Evolutionary conservation across 2,113 vertebrate species (phyloP).

Genomic region (Dromaius novaehollandiae): DNA sequence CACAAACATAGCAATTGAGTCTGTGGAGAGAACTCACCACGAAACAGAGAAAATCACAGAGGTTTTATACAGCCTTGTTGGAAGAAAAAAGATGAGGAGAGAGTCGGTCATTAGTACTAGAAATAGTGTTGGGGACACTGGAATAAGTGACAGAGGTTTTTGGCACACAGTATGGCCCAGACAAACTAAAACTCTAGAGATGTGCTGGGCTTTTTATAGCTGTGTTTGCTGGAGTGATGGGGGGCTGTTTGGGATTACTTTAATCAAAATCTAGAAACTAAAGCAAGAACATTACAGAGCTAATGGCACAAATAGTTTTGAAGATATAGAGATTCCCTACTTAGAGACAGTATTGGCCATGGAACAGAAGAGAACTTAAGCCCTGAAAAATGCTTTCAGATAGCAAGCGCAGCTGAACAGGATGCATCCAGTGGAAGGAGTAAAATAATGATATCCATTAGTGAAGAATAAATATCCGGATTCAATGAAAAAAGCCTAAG

Average conservation of each 20-base stretch:
- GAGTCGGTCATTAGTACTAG: not conserved
- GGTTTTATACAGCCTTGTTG: fast-evolving
- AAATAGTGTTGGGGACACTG: not conserved
- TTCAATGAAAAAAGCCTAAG: not conserved
- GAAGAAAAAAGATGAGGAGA: not conserved
- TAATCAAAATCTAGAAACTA: not conserved
- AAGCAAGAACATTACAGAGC: not conserved
- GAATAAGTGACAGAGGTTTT: not conserved
- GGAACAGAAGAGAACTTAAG: not conserved
- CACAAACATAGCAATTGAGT: not conserved
- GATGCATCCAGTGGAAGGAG: not conserved
- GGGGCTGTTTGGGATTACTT: not conserved
- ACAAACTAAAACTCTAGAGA: not conserved
- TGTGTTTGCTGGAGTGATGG: not conserved
- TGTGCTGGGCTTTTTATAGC: not conserved
- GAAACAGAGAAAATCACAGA: not conserved
- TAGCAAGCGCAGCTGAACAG: not conserved
- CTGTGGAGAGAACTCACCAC: not conserved
- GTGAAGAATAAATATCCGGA: not conserved
- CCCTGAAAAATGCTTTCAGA: not conserved
- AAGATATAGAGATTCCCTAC: not conserved
- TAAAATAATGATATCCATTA: not conserved
- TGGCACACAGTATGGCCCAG: not conserved
- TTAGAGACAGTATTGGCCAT: not conserved
- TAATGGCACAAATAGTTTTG: not conserved